Conservation (phyloP, 2,113 vertebrate genomes). For the Cynocephalus volans region DNA sequence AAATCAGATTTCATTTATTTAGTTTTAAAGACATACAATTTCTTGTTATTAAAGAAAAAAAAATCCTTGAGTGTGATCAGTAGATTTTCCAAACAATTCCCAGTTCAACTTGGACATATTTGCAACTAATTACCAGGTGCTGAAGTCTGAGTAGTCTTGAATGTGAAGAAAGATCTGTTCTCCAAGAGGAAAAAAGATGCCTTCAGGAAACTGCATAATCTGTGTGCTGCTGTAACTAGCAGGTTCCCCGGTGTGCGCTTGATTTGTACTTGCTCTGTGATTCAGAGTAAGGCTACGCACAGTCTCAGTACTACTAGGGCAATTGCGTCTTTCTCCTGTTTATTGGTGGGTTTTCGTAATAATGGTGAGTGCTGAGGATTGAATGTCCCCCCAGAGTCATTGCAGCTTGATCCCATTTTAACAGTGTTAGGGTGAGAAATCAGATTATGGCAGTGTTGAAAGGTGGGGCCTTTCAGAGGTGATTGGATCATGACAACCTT, state of each 20-base stretch:
- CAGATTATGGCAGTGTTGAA: too few species aligned
- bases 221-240: neutral
- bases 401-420: too few species aligned
- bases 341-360: neutral
- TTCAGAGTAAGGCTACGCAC: neutral
- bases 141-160: neutral
- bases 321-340: neutral
- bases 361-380: too few species aligned
- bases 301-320: neutral
- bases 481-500: too few species aligned
- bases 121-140: neutral
- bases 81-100: neutral
- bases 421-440: too few species aligned
- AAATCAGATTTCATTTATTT: neutral
- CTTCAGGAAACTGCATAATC: fast-evolving
- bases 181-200: neutral
- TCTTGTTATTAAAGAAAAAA: conserved; percentile 31
- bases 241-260: fast-evolving
- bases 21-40: neutral
- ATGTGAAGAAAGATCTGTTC: neutral
- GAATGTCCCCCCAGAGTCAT: too few species aligned
- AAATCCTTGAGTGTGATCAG: neutral
- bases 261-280: neutral
- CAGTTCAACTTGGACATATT: neutral
- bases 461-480: too few species aligned